phyloP scores from a whole-genome alignment of 2,113 vertebrate species.

The Xiphophorus couchianus region DNA sequence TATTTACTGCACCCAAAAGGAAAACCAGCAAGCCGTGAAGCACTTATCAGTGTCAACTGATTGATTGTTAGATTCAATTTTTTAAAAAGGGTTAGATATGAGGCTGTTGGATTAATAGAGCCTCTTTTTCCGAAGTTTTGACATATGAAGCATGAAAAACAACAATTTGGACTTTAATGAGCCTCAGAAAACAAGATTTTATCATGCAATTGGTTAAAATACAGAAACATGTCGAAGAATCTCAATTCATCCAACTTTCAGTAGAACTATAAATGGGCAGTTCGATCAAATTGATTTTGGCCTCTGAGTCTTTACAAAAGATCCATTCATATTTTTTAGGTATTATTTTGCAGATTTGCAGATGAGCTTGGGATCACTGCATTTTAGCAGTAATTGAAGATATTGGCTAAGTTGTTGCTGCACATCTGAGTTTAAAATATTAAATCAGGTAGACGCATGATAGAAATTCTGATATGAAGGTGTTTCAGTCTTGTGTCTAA shows the following conservation, averaged over 20 bases:
- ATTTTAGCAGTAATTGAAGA: too few species aligned
- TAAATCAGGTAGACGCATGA: too few species aligned
- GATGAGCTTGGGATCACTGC: not conserved
- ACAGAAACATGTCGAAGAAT: not conserved
- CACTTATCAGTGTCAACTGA: conserved; percentile 53
- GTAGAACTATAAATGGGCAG: not conserved
- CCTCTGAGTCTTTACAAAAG: not conserved
- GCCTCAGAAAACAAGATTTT: not conserved
- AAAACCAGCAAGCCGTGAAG: conserved; percentile 37
- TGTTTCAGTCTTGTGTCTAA: not conserved
- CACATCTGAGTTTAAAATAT: too few species aligned
- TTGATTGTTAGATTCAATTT: conserved; percentile 1
- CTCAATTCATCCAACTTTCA: not conserved
- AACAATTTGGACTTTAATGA: not conserved
- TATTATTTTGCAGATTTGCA: not conserved
- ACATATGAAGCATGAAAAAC: not conserved
- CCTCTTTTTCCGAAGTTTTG: not conserved
- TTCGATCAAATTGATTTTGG: not conserved
- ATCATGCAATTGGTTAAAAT: too few species aligned
- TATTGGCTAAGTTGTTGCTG: too few species aligned
- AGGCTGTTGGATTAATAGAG: not conserved
- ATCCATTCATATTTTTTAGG: not conserved
- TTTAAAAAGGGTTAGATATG: not conserved
- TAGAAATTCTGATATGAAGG: too few species aligned
- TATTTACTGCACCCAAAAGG: conserved; percentile 39